Conservation (phyloP, 2,113 vertebrate genomes). For the Odocoileus virginianus region DNA sequence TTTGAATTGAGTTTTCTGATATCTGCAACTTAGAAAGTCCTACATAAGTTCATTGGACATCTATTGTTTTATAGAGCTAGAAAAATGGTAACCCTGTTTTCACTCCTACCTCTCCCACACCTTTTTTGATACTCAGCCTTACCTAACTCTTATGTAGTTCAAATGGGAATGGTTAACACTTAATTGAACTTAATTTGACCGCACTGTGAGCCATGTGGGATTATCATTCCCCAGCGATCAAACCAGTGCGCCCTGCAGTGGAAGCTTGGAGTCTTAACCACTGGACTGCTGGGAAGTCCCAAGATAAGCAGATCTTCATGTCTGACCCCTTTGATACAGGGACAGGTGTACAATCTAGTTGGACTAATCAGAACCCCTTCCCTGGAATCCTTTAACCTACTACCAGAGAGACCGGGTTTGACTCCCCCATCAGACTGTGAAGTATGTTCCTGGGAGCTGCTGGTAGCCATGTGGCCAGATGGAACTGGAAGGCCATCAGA, state of each 20-base stretch:
- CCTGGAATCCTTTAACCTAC: background rate
- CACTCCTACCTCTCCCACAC: background rate
- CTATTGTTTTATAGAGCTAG: background rate
- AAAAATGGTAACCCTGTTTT: background rate
- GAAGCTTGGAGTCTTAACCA: background rate
- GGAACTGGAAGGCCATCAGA: background rate
- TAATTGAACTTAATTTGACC: background rate
- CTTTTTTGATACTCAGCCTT: background rate
- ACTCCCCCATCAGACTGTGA: background rate
- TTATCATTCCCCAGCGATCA: background rate
- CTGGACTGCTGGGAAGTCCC: background rate
- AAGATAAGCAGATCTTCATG: background rate
- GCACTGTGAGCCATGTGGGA: background rate
- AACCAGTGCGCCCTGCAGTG: background rate
- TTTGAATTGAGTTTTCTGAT: constrained; percentile 34
- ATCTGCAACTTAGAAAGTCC: background rate
- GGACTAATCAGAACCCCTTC: background rate
- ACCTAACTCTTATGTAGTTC: background rate
- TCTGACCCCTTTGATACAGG: background rate
- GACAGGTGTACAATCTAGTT: background rate
- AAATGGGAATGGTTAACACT: background rate
- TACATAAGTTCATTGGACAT: background rate
- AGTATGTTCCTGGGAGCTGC: background rate
- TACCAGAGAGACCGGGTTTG: background rate
- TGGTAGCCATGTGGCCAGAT: background rate